Conservation (phyloP, 1,140 invertebrate species). For the Zaprionus tsacasi region DNA sequence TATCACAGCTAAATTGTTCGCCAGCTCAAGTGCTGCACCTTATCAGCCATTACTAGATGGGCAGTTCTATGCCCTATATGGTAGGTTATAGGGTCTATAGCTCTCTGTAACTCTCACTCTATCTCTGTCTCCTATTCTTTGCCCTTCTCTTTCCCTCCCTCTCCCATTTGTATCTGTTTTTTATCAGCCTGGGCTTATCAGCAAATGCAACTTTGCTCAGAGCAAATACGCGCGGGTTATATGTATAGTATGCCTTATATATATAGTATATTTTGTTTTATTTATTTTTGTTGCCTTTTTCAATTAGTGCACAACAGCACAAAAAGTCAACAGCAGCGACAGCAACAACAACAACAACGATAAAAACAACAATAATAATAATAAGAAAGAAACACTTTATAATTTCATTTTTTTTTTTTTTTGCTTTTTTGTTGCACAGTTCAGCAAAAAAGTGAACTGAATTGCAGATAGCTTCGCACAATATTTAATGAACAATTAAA, state of each 20-base stretch:
- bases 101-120: neutral
- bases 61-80: neutral
- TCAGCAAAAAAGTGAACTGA: conserved; percentile 17
- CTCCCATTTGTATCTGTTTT: conserved; percentile 36
- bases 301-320: conserved; percentile 61
- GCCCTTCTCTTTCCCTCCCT: neutral
- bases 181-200: conserved; percentile 70
- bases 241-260: conserved; percentile 18
- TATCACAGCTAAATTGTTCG: conserved; percentile 41
- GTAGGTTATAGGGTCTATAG: neutral
- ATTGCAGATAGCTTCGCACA: conserved; percentile 43
- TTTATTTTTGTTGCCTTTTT: conserved; percentile 58
- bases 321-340: conserved; percentile 52
- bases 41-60: conserved; percentile 39
- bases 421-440: conserved; percentile 41
- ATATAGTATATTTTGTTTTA: conserved; percentile 28
- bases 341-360: conserved; percentile 21
- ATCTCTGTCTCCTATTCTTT: conserved; percentile 16
- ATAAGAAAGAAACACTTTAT: conserved; percentile 44
- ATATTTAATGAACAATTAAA: conserved; percentile 71
- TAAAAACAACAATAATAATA: conserved; percentile 17
- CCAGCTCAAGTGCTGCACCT: conserved; percentile 8
- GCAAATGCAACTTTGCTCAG: conserved; percentile 63
- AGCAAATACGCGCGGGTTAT: conserved; percentile 31
- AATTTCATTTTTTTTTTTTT: conserved; percentile 59